Base-by-base conservation (phyloP, 1,140 invertebrate genomes). In the Orius insidiosus region DNA sequence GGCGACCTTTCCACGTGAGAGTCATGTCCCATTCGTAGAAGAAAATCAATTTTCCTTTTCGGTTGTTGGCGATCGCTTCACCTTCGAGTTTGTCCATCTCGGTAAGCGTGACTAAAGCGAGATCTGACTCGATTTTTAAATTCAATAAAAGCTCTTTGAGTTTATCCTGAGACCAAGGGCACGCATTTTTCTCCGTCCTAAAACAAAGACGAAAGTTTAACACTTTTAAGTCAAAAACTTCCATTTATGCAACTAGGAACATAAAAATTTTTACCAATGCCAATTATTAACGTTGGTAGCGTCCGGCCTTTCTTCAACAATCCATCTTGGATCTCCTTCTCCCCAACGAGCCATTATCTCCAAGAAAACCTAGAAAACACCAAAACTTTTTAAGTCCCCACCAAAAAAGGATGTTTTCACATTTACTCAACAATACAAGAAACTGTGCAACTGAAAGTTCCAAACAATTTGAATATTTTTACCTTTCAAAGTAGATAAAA, bases 271-370 rank as follows among this genome's bases (percentile, higher is more conserved):
- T 63, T 68, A 85, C 95, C 95, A 99, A 61, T 99, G 95, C 95
- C 95, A 99, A 63, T 99, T 99, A 64, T 98, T 98, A 7, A 98
- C 93, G 63, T 99, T 99, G 6, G 87, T 96, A 3, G 89, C 94
- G 68, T 99, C 96, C 1, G 94, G 92, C 41, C 96, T 71, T 61
- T 98, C 94, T 64, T 99, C 95, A 5, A 98, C 95, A 67, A 98
- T 98, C 95, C 95, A 98, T 40, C 95, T 72, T 51, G 94, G 95
- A 72, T 98, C 94, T 54, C 94, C 93, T 80, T 98, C 88, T 50
- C 93, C 94, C 94, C 93, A 98, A 66, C 97, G 97, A 37, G 94
- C 94, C 94, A 98, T 98, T 41, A 45, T 41, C 43, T 13, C 8
- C 5, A 15, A 42, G n/a, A n/a, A n/a, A n/a, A n/a, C n/a, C n/a